phyloP scores from a whole-genome alignment of 2,888 invertebrate genomes.

The Perithous albicinctus region DNA sequence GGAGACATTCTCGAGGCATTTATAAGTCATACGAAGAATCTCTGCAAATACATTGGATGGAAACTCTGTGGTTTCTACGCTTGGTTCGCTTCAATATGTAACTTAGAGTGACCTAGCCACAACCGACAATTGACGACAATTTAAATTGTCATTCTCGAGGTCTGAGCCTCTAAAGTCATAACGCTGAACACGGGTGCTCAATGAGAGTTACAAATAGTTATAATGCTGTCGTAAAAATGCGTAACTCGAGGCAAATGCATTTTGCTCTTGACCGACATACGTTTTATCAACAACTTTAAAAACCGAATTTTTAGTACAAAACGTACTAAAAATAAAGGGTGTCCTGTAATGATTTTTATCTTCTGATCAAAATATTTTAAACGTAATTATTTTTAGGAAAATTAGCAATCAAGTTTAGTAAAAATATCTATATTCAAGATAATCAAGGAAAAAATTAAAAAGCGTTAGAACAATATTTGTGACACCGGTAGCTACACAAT shows the following conservation, averaged over 20 bases:
- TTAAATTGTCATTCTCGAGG: slow-evolving; percentile 53
- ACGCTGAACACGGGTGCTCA: neutral
- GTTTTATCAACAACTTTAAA: neutral
- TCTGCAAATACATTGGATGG: slow-evolving; percentile 4
- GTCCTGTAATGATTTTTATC: too few relatives aligned
- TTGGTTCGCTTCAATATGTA: slow-evolving; percentile 17
- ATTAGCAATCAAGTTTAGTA: too few relatives aligned
- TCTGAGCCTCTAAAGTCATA: slow-evolving; percentile 1
- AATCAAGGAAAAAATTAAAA: too few relatives aligned
- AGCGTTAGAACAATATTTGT: too few relatives aligned
- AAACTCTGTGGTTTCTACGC: neutral
- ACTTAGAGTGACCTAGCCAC: slow-evolving; percentile 45
- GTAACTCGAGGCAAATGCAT: neutral
- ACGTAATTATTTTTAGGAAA: too few relatives aligned
- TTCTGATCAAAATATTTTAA: too few relatives aligned
- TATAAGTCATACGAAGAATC: neutral
- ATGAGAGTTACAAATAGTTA: neutral
- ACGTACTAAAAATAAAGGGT: too few relatives aligned
- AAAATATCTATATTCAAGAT: too few relatives aligned
- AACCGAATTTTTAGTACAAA: neutral
- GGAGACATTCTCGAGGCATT: neutral
- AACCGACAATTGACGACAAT: slow-evolving; percentile 69
- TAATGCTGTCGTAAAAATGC: neutral
- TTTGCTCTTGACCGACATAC: neutral
- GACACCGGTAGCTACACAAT: too few relatives aligned